Conservation (phyloP, 2,113 vertebrate genomes). For the Oryctolagus cuniculus region mOryCun1.1 NC_091435.1:152075501-152076000, state of each 20-base stretch:
- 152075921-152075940: constrained; percentile 70
- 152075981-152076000: constrained; percentile 40
- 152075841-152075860: constrained; percentile 79
- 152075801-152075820: constrained; percentile 80
- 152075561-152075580: constrained; percentile 63
- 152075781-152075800: constrained; percentile 67
- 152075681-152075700: constrained; percentile 80
- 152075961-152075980: constrained; percentile 55
- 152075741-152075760: constrained; percentile 71
- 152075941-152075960: background rate
- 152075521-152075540: constrained; percentile 59
- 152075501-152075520: constrained; percentile 60
- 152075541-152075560: constrained; percentile 52
- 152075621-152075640: constrained; percentile 70
- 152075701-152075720: constrained; percentile 58
- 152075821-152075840: constrained; percentile 71
- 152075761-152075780: background rate
- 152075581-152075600: constrained; percentile 73
- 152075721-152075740: constrained; percentile 78
- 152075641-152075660: constrained; percentile 71
- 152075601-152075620: constrained; percentile 76
- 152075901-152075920: constrained; percentile 60
- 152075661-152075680: constrained; percentile 73
- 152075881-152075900: constrained; percentile 51
- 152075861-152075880: constrained; percentile 61